Evolutionary conservation across 2,888 invertebrate species (phyloP).

Genomic region (Hydropsyche betteni): DNA sequence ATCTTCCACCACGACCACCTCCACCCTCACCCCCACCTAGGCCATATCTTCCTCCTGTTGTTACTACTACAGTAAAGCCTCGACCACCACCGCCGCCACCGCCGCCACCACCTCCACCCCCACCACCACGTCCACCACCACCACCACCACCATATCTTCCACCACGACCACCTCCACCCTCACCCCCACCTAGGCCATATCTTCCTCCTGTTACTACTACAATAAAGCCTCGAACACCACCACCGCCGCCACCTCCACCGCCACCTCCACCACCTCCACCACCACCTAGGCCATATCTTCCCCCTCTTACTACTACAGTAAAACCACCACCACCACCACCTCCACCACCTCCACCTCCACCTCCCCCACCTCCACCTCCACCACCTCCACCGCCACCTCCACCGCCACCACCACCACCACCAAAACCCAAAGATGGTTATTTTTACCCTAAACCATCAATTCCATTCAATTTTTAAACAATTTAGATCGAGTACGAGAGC

Average conservation of each 20-base stretch:
- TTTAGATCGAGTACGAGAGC: not conserved
- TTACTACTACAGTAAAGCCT: slow-evolving; percentile 45
- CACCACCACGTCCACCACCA: slow-evolving; percentile 43
- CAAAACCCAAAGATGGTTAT: slow-evolving; percentile 57
- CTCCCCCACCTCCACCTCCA: slow-evolving; percentile 50
- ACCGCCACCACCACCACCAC: slow-evolving; percentile 42
- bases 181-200: slow-evolving; percentile 27
- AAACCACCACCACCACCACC: slow-evolving; percentile 52
- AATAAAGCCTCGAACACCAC: slow-evolving; percentile 51
- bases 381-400: slow-evolving; percentile 51
- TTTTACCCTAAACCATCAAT: slow-evolving; percentile 63
- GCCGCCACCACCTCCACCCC: slow-evolving; percentile 32
- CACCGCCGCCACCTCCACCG: slow-evolving; percentile 52
- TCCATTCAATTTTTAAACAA: slow-evolving; percentile 60
- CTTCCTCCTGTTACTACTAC: slow-evolving; percentile 24
- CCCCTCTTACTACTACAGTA: slow-evolving; percentile 44
- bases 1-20: slow-evolving; percentile 26
- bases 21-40: slow-evolving; percentile 20
- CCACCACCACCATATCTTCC: slow-evolving; percentile 42
- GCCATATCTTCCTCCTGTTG: not conserved
- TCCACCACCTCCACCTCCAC: slow-evolving; percentile 46
- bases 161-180: slow-evolving; percentile 43
- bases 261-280: slow-evolving; percentile 47
- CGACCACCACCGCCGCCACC: slow-evolving; percentile 49
- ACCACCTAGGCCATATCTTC: slow-evolving; percentile 40